Evolutionary conservation across 2,797 vertebrate genomes (phyloP).

Genomic region (Parauchenoglanis ngamensis): DNA sequence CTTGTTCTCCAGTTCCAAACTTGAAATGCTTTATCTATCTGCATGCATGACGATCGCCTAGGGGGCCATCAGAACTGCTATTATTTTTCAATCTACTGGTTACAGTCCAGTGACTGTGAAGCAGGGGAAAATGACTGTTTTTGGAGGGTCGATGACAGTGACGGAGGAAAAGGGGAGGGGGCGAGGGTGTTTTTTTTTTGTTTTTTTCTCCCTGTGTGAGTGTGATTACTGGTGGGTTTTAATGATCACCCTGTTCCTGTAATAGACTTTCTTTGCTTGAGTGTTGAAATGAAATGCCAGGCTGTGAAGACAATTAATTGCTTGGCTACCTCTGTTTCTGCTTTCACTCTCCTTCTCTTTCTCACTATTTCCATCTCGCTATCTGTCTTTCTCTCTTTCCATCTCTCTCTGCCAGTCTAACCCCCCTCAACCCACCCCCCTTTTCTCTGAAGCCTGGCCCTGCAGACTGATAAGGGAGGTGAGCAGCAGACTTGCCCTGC

Average conservation of each 20-base stretch:
- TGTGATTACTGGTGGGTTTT: constrained; percentile 80
- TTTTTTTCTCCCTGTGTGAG: constrained; percentile 37
- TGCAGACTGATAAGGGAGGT: constrained; percentile 73
- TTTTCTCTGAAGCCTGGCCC: constrained; percentile 63
- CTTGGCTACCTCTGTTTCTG: constrained; percentile 74
- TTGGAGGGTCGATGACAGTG: constrained; percentile 30
- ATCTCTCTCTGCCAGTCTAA: neutral
- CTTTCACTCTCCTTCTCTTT: constrained; percentile 33
- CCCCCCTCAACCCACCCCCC: neutral
- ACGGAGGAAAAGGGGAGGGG: neutral
- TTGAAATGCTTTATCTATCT: constrained; percentile 19
- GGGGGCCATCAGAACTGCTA: constrained; percentile 60
- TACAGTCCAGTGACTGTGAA: constrained; percentile 64
- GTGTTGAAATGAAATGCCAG: constrained; percentile 79
- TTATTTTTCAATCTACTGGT: constrained; percentile 67
- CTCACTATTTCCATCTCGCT: constrained; percentile 35
- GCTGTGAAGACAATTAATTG: constrained; percentile 82
- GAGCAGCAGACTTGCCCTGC: constrained; percentile 63
- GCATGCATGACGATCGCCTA: constrained; percentile 14
- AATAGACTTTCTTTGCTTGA: constrained; percentile 78
- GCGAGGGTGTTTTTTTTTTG: neutral
- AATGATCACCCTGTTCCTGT: constrained; percentile 78
- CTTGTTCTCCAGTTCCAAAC: neutral
- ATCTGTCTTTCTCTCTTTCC: constrained; percentile 23
- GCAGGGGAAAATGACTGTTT: constrained; percentile 40